These are phyloP conservation scores for Gymnopithys bicolor DNA, from an alignment of 2,797 vertebrate genomes.

Conservation along the genomic window DNA sequence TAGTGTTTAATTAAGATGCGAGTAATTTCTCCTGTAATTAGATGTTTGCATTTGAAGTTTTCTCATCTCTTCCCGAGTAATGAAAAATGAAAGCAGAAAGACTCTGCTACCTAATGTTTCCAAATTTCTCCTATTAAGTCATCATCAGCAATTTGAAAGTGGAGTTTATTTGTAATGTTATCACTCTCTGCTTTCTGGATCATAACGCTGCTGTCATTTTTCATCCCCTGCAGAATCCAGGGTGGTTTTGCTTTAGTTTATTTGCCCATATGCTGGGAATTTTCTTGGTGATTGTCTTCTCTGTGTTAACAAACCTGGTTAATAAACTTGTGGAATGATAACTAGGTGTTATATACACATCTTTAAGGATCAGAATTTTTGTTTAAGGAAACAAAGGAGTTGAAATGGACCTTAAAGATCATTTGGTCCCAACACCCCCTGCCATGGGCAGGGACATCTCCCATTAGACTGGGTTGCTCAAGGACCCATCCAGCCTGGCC, in stretches of 20 bases:
- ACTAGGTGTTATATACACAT: background rate
- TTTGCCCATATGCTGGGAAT: background rate
- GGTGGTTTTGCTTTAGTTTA: background rate
- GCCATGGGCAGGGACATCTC: background rate
- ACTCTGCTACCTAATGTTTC: background rate
- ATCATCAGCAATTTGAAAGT: background rate
- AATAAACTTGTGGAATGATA: background rate
- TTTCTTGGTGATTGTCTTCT: background rate
- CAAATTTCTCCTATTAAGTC: background rate
- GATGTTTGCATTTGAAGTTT: background rate
- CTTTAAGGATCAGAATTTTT: background rate
- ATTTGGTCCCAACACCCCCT: background rate
- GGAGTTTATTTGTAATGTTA: background rate
- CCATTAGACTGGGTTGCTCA: background rate
- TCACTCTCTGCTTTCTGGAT: background rate
- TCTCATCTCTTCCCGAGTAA: background rate
- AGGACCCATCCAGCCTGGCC: background rate
- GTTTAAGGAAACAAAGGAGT: background rate
- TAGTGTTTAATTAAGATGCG: constrained; percentile 11
- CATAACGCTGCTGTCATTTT: background rate
- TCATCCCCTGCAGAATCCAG: background rate
- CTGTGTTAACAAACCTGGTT: background rate
- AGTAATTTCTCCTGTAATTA: background rate
- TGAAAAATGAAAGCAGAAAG: background rate
- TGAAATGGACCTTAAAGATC: background rate